Base-by-base conservation (phyloP, 2,797 vertebrate species). In the Gastrophryne carolinensis region DNA sequence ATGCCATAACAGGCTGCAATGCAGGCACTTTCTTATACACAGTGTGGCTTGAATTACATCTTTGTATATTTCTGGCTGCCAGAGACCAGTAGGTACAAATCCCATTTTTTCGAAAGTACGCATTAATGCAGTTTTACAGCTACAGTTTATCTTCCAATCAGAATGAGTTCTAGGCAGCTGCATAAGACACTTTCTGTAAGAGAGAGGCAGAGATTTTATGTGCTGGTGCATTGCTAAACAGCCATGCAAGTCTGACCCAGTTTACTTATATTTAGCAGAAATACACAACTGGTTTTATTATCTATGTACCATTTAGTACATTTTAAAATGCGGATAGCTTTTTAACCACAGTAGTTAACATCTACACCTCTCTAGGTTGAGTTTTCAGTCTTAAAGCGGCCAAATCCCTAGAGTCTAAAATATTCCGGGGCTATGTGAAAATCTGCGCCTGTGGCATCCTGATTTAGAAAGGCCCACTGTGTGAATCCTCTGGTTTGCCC, bases 1-100 rank as follows among this genome's bases (percentile, higher is more conserved):
- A 62, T 66, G 72, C 57, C 62, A 74, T 53, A 62, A 39, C 50
- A 62, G 68, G 47, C 73, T 76, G 73, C 73, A 76, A 30, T 76
- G 73, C 73, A 76, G 73, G 19, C 65, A 63, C 34, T 44, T 54
- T 61, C 52, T 67, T 17, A 21, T 53, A 19, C 19, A 44, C 26
- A 44, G 50, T 27, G 12, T 41, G 56, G 32, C 49, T 53, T 69
- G 35, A 54, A 69, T 32, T 30, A 54, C 32, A 34, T 23, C 56
- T 54, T 32, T 47, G 47, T 62, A 44, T 30, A 23, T 54, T 2
- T 58, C 57, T 74, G 17, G 19, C 39, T 69, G 47, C 27, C 10
- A 19, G 15, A 58, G 23, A 75, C 24, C 7, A 58, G 58, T 30
- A 49, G 21, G 21, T 58, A 58, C 29, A 50, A 58, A 58, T 54